Evolutionary conservation across 1,140 invertebrate species (phyloP).

Genomic region (Aphaenogaster ashmeadi): DNA sequence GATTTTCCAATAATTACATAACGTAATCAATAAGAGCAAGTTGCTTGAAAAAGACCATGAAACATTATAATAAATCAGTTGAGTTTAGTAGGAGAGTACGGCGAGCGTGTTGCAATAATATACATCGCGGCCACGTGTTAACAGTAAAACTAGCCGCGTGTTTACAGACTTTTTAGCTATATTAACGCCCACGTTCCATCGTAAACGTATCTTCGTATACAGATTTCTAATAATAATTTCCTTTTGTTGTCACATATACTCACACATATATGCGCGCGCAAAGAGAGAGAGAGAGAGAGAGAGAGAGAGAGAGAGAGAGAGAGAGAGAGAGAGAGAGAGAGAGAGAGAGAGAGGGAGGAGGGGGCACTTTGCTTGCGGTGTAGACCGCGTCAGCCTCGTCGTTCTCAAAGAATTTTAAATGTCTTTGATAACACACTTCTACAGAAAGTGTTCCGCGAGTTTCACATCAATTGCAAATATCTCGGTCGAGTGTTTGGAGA

Average conservation of each 20-base stretch:
- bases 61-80: slow-evolving; percentile 60
- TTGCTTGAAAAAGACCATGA: slow-evolving; percentile 31
- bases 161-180: slow-evolving; percentile 54
- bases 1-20: slow-evolving; percentile 53
- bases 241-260: neutral
- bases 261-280: neutral
- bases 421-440: neutral
- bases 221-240: slow-evolving; percentile 57
- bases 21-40: slow-evolving; percentile 31
- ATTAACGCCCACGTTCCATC: slow-evolving; percentile 51
- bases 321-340: neutral
- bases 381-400: neutral
- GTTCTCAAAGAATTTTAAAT: neutral
- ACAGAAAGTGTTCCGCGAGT: neutral
- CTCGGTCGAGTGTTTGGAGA: neutral
- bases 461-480: slow-evolving; percentile 13
- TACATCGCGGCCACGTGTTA: slow-evolving; percentile 52
- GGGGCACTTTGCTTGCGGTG: neutral
- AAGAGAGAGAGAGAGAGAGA: neutral
- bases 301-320: neutral
- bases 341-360: neutral
- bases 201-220: slow-evolving; percentile 49
- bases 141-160: slow-evolving; percentile 58
- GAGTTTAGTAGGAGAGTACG: slow-evolving; percentile 25
- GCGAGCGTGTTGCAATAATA: slow-evolving; percentile 50